These are phyloP conservation scores for Antheraea assamensis DNA, from an alignment of 2,888 invertebrate species.

Conservation along the genomic window DNA sequence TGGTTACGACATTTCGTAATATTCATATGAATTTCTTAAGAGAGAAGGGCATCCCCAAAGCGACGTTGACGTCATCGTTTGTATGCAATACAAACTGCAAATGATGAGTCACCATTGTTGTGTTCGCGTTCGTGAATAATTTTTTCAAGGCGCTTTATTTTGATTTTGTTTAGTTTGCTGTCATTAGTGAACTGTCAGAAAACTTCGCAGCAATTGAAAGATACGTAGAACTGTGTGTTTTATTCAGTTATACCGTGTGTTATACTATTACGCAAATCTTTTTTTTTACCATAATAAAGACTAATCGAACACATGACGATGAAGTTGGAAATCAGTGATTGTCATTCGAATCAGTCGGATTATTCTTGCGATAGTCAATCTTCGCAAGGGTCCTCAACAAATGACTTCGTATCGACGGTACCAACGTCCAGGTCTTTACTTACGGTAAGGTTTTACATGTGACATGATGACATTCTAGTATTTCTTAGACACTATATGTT, in stretches of 20 bases:
- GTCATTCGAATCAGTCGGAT: slow-evolving; percentile 83
- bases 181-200: slow-evolving; percentile 67
- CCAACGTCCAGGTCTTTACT: slow-evolving; percentile 65
- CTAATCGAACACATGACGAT: slow-evolving; percentile 72
- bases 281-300: slow-evolving; percentile 11
- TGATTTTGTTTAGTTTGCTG: slow-evolving; percentile 51
- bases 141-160: slow-evolving; percentile 59
- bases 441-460: slow-evolving; percentile 48
- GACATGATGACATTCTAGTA: not conserved
- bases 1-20: slow-evolving; percentile 61
- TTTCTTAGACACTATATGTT: not conserved
- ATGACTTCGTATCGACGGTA: slow-evolving; percentile 67
- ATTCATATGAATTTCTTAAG: slow-evolving; percentile 55
- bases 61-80: slow-evolving; percentile 63
- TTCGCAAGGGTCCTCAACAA: slow-evolving; percentile 81
- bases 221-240: slow-evolving; percentile 46
- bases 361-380: slow-evolving; percentile 83
- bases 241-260: slow-evolving; percentile 37
- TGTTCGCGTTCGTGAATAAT: slow-evolving; percentile 61
- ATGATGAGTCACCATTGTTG: slow-evolving; percentile 78
- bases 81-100: slow-evolving; percentile 57
- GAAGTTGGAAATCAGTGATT: slow-evolving; percentile 84
- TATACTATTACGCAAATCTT: slow-evolving; percentile 55
- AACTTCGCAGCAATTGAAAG: slow-evolving; percentile 50
- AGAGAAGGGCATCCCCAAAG: slow-evolving; percentile 80